Percentiles rank a stretch among this genome's conserved stretches.
Evolutionary conservation across 2,113 vertebrate genomes (phyloP).

Genomic region (Hyla sarda): DNA sequence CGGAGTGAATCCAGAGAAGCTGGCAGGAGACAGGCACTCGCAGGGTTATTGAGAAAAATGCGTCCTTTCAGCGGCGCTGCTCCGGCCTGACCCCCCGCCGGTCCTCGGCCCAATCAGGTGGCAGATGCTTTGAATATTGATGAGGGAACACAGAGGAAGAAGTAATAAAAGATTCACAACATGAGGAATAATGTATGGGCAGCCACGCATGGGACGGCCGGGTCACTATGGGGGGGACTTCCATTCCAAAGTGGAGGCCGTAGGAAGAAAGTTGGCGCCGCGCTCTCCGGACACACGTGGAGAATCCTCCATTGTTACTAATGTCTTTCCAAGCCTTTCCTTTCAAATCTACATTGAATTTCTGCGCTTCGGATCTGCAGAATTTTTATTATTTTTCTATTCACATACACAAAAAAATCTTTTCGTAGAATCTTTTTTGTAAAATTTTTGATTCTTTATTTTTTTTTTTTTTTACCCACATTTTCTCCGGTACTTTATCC

Average conservation of each 20-base stretch:
- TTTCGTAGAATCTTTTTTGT: too few relatives aligned
- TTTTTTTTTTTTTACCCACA: neutral
- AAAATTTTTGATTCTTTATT: neutral
- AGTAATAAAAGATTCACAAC: slow-evolving; percentile 56
- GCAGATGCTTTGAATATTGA: slow-evolving; percentile 53
- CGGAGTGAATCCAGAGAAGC: slow-evolving; percentile 27
- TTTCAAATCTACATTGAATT: neutral
- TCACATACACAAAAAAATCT: neutral
- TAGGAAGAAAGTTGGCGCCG: neutral
- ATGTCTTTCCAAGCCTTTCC: slow-evolving; percentile 2
- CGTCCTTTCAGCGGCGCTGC: slow-evolving; percentile 47
- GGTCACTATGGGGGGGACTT: slow-evolving; percentile 7
- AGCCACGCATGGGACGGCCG: slow-evolving; percentile 10
- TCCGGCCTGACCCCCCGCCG: slow-evolving; percentile 49
- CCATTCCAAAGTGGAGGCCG: neutral
- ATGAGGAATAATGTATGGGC: slow-evolving; percentile 54
- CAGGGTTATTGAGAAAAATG: slow-evolving; percentile 55
- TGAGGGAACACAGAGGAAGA: slow-evolving; percentile 39
- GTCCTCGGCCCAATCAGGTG: slow-evolving; percentile 42
- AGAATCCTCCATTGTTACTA: slow-evolving; percentile 29
- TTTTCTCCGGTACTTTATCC: neutral
- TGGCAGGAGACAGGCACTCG: slow-evolving; percentile 33
- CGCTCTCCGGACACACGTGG: slow-evolving; percentile 1
- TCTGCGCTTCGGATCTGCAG: neutral
- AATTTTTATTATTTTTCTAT: neutral